A percentile compares a stretch with the other conserved stretches of the same genome.
These are phyloP conservation scores for Lagria hirta DNA, from an alignment of 2,888 invertebrate species.

Conservation along the genomic window DNA sequence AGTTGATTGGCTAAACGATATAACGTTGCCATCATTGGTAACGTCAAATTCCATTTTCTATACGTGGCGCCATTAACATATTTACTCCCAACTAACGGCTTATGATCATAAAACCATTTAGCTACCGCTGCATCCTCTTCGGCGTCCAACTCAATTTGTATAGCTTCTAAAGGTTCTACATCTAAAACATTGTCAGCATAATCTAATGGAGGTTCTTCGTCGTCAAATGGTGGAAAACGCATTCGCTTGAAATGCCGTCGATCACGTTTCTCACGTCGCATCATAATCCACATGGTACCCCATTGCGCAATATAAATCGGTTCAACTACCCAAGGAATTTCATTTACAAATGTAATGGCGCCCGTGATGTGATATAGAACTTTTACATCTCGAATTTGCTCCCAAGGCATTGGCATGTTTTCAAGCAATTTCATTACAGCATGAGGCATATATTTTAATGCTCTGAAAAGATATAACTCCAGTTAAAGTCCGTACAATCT, in stretches of 20 bases:
- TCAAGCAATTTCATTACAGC: slow-evolving; percentile 98
- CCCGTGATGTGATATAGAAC: slow-evolving; percentile 99
- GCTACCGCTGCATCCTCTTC: slow-evolving; percentile 90
- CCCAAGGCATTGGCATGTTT: slow-evolving; percentile 99
- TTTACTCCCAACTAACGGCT: slow-evolving; percentile 88
- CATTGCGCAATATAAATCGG: slow-evolving; percentile 99
- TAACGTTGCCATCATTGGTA: slow-evolving; percentile 97
- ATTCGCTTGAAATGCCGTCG: slow-evolving; percentile 98
- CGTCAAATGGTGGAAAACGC: slow-evolving; percentile 99
- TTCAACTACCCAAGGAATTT: slow-evolving; percentile 99
- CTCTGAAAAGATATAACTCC: slow-evolving; percentile 63
- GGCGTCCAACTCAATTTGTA: slow-evolving; percentile 95
- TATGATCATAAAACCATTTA: slow-evolving; percentile 99
- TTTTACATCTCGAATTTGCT: slow-evolving; percentile 97
- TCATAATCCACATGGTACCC: slow-evolving; percentile 99
- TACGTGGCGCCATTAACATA: slow-evolving; percentile 97
- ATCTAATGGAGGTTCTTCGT: slow-evolving; percentile 98
- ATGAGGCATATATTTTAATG: slow-evolving; percentile 99
- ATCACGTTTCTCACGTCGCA: slow-evolving; percentile 98
- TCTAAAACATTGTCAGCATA: slow-evolving; percentile 99
- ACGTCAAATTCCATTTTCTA: slow-evolving; percentile 90
- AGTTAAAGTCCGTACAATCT: too few species aligned
- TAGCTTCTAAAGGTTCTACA: slow-evolving; percentile 98
- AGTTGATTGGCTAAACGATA: slow-evolving; percentile 98
- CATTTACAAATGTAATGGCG: slow-evolving; percentile 99